Percentiles rank a stretch among this genome's conserved stretches.
Evolutionary conservation across 92 coral and sea anemone genomes (phyloP).

Genomic region (Palythoa heliodiscus): DNA sequence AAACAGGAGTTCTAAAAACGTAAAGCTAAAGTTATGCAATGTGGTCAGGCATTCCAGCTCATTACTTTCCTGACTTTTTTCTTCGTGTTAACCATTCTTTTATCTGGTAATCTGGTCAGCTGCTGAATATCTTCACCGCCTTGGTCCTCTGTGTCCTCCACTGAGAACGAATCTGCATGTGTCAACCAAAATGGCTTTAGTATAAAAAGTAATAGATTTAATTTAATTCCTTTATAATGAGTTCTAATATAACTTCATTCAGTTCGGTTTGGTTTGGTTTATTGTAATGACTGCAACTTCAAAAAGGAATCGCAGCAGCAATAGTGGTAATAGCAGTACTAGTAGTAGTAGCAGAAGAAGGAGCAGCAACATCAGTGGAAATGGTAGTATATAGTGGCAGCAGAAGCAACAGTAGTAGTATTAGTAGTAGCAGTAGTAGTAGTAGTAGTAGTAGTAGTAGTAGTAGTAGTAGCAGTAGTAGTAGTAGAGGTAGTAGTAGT

Average conservation of each 20-base stretch:
- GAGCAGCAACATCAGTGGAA: no score
- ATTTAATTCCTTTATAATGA: not conserved
- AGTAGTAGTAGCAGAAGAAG: no score
- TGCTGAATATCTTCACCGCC: not conserved
- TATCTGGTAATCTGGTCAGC: slow-evolving; percentile 3
- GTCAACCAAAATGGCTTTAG: not conserved
- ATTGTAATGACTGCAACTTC: no score
- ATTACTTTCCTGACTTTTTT: slow-evolving; percentile 45
- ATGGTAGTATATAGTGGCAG: no score
- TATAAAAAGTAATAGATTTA: not conserved
- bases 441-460: no score
- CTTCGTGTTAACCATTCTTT: not conserved
- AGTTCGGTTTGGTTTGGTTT: no score
- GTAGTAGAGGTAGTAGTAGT: no score
- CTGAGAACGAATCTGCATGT: slow-evolving; percentile 14
- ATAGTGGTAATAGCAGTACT: no score
- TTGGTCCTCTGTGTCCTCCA: not conserved
- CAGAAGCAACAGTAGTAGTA: no score
- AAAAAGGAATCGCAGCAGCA: no score
- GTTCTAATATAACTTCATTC: not conserved
- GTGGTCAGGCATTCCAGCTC: slow-evolving; percentile 42
- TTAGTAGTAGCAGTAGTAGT: no score
- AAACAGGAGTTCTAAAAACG: not conserved
- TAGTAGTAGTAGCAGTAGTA: no score
- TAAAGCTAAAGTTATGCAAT: not conserved